Conservation (phyloP, 2,888 invertebrate genomes). For the Gisinianus flammeolus region DNA sequence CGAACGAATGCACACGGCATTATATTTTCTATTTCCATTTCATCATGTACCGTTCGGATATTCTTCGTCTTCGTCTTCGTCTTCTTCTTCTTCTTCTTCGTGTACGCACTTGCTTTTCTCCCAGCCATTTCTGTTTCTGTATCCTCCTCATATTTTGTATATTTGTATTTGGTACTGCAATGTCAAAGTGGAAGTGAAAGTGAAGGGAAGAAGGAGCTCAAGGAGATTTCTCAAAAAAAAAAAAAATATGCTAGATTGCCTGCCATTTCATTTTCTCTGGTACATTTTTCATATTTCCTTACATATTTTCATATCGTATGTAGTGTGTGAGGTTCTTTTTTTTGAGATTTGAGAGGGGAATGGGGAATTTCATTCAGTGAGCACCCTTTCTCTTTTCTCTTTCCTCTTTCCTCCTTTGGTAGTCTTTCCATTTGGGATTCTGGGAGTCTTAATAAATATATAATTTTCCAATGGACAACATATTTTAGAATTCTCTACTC, state of each 20-base stretch:
- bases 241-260: conserved; percentile 29
- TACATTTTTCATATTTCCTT: conserved; percentile 30
- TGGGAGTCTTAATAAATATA: conserved; percentile 4
- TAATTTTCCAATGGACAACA: neutral
- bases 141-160: too few species aligned
- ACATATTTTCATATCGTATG: neutral
- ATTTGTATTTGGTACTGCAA: too few species aligned
- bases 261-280: conserved; percentile 22
- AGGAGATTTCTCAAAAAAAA: neutral
- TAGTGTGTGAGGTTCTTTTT: neutral
- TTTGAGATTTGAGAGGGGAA: too few species aligned
- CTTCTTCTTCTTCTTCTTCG: too few species aligned
- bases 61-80: too few species aligned
- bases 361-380: too few species aligned
- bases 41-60: too few species aligned
- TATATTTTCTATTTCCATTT: neutral
- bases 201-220: neutral
- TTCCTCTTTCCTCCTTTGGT: too few species aligned
- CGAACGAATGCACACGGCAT: neutral
- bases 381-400: too few species aligned
- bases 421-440: too few species aligned
- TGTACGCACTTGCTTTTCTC: neutral
- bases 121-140: neutral
- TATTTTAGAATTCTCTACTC: conserved; percentile 1
- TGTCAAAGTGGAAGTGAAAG: neutral